A percentile compares a stretch with the other conserved stretches of the same genome.
phyloP scores from a whole-genome alignment of 2,797 vertebrate genomes.

The Rhynchotus rufescens region DNA sequence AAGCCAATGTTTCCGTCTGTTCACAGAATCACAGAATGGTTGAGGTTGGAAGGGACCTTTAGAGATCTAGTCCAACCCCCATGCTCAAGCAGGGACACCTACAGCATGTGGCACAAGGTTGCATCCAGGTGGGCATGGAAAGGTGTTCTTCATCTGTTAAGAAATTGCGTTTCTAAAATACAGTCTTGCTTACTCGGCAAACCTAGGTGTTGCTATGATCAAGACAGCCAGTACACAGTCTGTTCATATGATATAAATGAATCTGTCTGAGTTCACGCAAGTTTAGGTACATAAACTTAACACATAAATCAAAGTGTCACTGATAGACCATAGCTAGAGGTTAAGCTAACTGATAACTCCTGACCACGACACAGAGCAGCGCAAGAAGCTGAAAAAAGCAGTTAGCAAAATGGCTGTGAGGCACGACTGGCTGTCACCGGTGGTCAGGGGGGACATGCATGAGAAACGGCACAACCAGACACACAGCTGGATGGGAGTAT shows the following conservation, averaged over 20 bases:
- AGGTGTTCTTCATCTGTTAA: neutral
- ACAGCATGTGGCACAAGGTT: too few relatives aligned
- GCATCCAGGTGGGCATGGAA: neutral
- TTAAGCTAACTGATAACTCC: neutral
- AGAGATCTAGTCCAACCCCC: too few relatives aligned
- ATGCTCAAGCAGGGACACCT: too few relatives aligned
- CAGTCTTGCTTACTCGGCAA: neutral
- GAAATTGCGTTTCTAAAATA: neutral
- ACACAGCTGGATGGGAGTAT: neutral
- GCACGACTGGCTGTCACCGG: neutral
- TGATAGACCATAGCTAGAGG: neutral
- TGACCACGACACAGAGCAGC: neutral
- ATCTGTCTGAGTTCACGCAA: neutral
- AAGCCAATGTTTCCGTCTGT: neutral
- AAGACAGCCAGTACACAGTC: neutral
- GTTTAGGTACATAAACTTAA: neutral
- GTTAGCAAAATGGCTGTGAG: fast-evolving
- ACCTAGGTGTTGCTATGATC: neutral
- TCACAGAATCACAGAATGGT: too few relatives aligned
- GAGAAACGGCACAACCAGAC: neutral
- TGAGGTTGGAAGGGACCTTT: too few relatives aligned
- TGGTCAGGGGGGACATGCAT: neutral
- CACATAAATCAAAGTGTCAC: neutral
- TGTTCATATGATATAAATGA: neutral
- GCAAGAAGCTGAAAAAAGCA: neutral